These are phyloP conservation scores for Ochotona curzoniae DNA, from an alignment of 2,113 vertebrate genomes.

Conservation along the genomic window DNA sequence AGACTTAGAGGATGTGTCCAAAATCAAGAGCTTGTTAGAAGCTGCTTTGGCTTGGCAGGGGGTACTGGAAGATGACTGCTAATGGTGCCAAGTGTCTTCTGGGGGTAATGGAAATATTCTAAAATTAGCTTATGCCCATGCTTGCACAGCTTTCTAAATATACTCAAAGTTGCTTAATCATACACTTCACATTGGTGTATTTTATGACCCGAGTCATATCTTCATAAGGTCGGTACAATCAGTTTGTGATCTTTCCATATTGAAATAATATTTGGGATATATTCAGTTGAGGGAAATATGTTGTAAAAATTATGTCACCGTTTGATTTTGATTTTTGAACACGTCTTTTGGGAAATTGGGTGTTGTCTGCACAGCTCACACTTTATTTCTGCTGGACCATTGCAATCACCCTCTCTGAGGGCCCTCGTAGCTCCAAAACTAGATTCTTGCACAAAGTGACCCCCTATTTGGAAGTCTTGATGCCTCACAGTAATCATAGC, in stretches of 20 bases:
- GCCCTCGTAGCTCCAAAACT: slow-evolving; percentile 56
- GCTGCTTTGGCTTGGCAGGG: neutral
- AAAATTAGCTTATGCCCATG: neutral
- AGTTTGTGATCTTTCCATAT: slow-evolving; percentile 10
- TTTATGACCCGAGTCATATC: slow-evolving; percentile 22
- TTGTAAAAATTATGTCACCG: slow-evolving; percentile 38
- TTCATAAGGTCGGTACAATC: slow-evolving; percentile 44
- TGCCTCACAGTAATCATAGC: slow-evolving; percentile 61
- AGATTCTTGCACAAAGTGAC: slow-evolving; percentile 5
- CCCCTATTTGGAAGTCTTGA: slow-evolving; percentile 58
- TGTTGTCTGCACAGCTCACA: neutral
- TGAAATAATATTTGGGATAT: slow-evolving; percentile 35
- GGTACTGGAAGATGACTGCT: neutral
- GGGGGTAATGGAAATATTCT: neutral
- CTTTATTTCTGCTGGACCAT: neutral
- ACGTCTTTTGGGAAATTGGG: neutral
- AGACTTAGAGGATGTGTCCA: neutral
- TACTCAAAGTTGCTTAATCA: neutral
- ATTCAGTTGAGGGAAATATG: slow-evolving; percentile 9
- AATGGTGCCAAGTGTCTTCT: neutral
- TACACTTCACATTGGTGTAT: neutral
- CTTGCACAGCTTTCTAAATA: neutral
- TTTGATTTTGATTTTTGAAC: neutral
- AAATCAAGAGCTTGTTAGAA: neutral
- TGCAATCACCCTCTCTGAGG: neutral